A percentile compares a stretch with the other conserved stretches of the same genome.
phyloP scores from a whole-genome alignment of 2,797 vertebrate genomes.

The Cryptoblepharus egeriae region DNA sequence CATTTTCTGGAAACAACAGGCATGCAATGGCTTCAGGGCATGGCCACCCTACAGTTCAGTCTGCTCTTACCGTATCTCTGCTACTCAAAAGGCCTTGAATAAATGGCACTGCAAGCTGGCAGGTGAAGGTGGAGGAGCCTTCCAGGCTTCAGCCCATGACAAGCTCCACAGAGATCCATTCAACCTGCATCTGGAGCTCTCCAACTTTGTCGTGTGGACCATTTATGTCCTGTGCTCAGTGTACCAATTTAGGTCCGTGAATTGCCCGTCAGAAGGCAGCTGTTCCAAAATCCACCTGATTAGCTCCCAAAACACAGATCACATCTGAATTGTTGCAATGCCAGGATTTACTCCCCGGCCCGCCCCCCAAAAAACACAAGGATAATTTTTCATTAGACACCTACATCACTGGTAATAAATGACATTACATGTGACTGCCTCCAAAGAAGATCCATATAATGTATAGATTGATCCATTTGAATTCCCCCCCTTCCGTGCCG shows the following conservation, averaged over 20 bases:
- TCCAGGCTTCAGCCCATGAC: neutral
- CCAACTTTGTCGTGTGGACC: neutral
- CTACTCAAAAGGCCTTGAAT: too few species aligned
- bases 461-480: slow-evolving; percentile 73
- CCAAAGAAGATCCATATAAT: slow-evolving; percentile 65
- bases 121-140: too few species aligned
- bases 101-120: too few species aligned
- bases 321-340: neutral
- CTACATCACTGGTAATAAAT: slow-evolving; percentile 30
- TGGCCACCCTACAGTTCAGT: too few species aligned
- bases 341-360: neutral
- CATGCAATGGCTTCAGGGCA: too few species aligned
- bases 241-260: too few species aligned
- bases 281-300: neutral
- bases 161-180: neutral
- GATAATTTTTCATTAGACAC: slow-evolving; percentile 4
- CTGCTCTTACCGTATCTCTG: too few species aligned
- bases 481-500: slow-evolving; percentile 59
- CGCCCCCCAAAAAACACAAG: neutral
- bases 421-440: slow-evolving; percentile 41
- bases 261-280: neutral
- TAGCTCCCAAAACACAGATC: neutral
- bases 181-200: too few species aligned
- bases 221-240: neutral
- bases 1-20: too few species aligned